Conservation (phyloP, 1,140 invertebrate species). For the Palaemon carinicauda region DNA sequence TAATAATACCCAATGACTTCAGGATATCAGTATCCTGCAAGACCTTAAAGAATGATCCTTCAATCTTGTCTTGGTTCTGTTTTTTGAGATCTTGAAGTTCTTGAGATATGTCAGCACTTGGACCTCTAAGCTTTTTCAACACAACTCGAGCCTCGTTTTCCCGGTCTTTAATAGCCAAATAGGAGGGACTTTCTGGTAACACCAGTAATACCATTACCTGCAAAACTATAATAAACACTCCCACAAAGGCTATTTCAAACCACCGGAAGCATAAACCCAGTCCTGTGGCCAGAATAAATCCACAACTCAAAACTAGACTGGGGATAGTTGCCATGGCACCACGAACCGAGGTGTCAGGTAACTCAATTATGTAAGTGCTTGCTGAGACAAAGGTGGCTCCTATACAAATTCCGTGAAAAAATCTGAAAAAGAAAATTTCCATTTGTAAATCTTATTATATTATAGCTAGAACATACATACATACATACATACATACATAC, state of each 20-base stretch:
- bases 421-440: neutral
- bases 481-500: too few species aligned
- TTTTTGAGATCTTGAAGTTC: constrained; percentile 3
- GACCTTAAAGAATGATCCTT: neutral
- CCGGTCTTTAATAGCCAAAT: neutral
- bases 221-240: neutral
- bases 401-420: neutral
- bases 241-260: constrained; percentile 22
- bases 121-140: neutral
- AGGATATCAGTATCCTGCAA: neutral
- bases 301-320: neutral
- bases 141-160: neutral
- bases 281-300: neutral
- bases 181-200: constrained; percentile 37
- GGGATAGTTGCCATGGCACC: neutral
- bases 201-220: neutral
- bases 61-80: neutral
- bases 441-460: too few species aligned
- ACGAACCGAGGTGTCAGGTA: neutral
- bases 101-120: neutral
- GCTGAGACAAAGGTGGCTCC: neutral
- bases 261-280: constrained; percentile 1
- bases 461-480: too few species aligned
- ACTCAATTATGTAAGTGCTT: neutral
- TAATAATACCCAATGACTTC: neutral